These are phyloP conservation scores for Zaprionus capensis DNA, from an alignment of 1,140 invertebrate species.

Conservation along the genomic window DNA sequence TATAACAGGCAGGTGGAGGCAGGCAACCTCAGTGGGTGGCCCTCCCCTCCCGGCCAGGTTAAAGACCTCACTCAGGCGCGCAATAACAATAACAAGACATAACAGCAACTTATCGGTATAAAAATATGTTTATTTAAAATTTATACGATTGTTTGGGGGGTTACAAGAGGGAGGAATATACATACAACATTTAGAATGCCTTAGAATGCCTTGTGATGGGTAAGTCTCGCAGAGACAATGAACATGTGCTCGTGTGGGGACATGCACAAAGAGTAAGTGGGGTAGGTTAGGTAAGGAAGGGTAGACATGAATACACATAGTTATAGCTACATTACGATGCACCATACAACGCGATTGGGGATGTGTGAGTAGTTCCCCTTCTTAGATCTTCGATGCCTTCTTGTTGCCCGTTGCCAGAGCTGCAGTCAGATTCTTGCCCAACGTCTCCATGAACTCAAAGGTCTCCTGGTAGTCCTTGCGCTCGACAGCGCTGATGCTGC, in stretches of 20 bases:
- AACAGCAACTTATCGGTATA: slow-evolving; percentile 46
- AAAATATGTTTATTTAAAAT: slow-evolving; percentile 79
- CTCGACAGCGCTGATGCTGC: slow-evolving; percentile 92
- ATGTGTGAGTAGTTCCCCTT: slow-evolving; percentile 11
- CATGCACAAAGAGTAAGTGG: slow-evolving; percentile 18
- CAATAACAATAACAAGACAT: slow-evolving; percentile 5
- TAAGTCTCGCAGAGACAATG: slow-evolving; percentile 78
- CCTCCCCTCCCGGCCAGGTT: slow-evolving; percentile 42
- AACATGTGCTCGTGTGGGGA: slow-evolving; percentile 31
- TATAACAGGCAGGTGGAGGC: slow-evolving; percentile 24
- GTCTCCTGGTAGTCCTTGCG: slow-evolving; percentile 97
- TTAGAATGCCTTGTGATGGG: slow-evolving; percentile 32
- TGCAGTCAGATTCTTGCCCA: slow-evolving; percentile 95
- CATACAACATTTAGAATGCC: slow-evolving; percentile 18
- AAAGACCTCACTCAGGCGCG: slow-evolving; percentile 61
- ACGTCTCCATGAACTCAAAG: slow-evolving; percentile 98
- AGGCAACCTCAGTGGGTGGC: slow-evolving; percentile 2
- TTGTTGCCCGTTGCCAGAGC: slow-evolving; percentile 85
- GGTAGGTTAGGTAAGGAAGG: too few species aligned
- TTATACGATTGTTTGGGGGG: slow-evolving; percentile 8
- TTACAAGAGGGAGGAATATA: slow-evolving; percentile 15
- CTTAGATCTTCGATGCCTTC: slow-evolving; percentile 64
- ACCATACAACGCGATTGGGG: neutral
- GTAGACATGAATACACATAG: neutral
- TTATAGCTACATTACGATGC: neutral